Percentiles rank a stretch among this genome's conserved stretches.
These are phyloP conservation scores for Parus major DNA, from an alignment of 2,113 vertebrate species.

Conservation along the genomic window DNA sequence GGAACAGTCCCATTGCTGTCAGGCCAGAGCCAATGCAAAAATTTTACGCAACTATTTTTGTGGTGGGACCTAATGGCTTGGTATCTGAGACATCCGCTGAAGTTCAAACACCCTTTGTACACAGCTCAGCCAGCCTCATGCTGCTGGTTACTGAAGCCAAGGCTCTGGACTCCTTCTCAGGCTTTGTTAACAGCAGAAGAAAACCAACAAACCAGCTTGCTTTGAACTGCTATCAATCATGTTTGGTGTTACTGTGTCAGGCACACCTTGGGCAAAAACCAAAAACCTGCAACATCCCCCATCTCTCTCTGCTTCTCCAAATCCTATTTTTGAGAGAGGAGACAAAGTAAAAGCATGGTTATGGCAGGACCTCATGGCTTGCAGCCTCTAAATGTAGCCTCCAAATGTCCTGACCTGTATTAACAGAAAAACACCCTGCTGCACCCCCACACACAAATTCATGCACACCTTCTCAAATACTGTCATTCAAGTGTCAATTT, in stretches of 20 bases:
- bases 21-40: slow-evolving; percentile 32
- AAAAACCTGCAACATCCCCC: slow-evolving; percentile 27
- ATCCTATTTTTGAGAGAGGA: slow-evolving; percentile 44
- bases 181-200: slow-evolving; percentile 58
- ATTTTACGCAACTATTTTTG: slow-evolving; percentile 83
- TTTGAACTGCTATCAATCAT: slow-evolving; percentile 69
- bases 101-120: slow-evolving; percentile 88
- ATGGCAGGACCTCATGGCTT: slow-evolving; percentile 58
- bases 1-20: slow-evolving; percentile 17
- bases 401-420: not conserved
- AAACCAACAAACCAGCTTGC: not conserved
- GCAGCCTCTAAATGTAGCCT: slow-evolving; percentile 68
- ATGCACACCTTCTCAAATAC: not conserved
- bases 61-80: slow-evolving; percentile 82
- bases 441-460: not conserved
- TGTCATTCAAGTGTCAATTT: slow-evolving; percentile 59
- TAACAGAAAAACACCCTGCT: not conserved
- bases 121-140: slow-evolving; percentile 73
- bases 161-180: slow-evolving; percentile 69
- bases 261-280: slow-evolving; percentile 53
- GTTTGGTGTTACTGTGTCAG: slow-evolving; percentile 31
- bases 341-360: not conserved
- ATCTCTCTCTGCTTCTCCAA: not conserved
- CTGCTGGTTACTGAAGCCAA: slow-evolving; percentile 82
- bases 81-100: slow-evolving; percentile 90